A percentile compares a stretch with the other conserved stretches of the same genome.
These are phyloP conservation scores for Patella vulgata DNA, from an alignment of 1,140 invertebrate genomes.

Conservation along the genomic window DNA sequence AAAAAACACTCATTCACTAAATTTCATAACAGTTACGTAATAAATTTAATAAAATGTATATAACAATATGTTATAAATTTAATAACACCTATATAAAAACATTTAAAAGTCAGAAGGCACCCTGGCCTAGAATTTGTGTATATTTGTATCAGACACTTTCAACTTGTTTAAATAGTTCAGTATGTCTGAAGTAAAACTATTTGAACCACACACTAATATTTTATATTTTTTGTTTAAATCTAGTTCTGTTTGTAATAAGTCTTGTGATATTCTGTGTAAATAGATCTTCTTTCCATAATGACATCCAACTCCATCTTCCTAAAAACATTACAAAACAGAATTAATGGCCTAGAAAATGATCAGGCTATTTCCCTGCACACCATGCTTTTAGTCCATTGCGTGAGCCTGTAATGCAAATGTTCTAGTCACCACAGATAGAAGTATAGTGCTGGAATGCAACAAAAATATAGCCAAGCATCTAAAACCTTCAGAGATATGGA, in stretches of 20 bases:
- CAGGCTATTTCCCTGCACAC: background rate
- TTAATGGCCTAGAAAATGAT: background rate
- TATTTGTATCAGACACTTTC: conserved; percentile 25
- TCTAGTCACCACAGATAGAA: background rate
- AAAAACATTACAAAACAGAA: conserved; percentile 5
- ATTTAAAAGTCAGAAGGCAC: too few relatives aligned
- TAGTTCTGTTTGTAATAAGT: conserved; percentile 40
- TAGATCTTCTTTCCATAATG: conserved; percentile 39
- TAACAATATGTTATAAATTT: too few relatives aligned
- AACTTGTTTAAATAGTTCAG: conserved; percentile 52
- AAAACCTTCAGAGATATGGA: too few relatives aligned
- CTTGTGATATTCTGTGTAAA: conserved; percentile 35
- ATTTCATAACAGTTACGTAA: too few relatives aligned
- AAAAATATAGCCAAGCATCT: too few relatives aligned
- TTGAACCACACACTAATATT: conserved; percentile 67
- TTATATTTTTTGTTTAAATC: conserved; percentile 32
- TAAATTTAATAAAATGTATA: too few relatives aligned
- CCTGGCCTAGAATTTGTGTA: conserved; percentile 36
- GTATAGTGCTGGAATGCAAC: too few relatives aligned
- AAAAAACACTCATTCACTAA: too few relatives aligned
- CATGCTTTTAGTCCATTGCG: background rate
- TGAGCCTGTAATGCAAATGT: background rate
- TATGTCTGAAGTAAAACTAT: conserved; percentile 66
- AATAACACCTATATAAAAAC: too few relatives aligned
- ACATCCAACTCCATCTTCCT: conserved; percentile 25